phyloP scores from a whole-genome alignment of 2,888 invertebrate species.

The Pristionchus arcanus region DNA sequence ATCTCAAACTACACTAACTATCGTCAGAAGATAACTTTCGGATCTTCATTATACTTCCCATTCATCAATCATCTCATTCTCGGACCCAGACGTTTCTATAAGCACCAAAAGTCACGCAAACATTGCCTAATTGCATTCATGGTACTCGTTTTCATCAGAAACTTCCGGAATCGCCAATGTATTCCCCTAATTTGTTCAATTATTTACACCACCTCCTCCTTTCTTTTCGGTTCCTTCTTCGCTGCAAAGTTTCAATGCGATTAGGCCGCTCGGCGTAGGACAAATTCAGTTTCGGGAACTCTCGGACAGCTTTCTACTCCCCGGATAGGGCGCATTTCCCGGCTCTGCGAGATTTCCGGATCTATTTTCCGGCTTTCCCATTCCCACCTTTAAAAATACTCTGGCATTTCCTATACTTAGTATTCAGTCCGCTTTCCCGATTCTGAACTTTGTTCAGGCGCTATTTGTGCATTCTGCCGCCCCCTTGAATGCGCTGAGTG shows the following conservation, averaged over 20 bases:
- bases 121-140: neutral
- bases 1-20: too few species aligned
- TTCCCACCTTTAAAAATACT: too few species aligned
- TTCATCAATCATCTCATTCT: too few species aligned
- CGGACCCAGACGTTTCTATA: neutral
- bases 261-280: neutral
- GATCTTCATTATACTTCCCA: too few species aligned
- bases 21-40: too few species aligned
- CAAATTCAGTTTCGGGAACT: neutral
- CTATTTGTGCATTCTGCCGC: too few species aligned
- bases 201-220: slow-evolving; percentile 1
- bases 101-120: neutral
- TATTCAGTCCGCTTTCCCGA: too few species aligned
- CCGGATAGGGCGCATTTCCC: neutral
- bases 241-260: neutral
- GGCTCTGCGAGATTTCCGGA: neutral
- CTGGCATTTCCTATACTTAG: too few species aligned
- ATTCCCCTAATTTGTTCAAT: neutral
- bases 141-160: neutral
- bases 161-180: slow-evolving; percentile 7
- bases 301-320: neutral
- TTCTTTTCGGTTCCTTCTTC: neutral
- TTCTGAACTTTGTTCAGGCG: too few species aligned
- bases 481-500: too few species aligned
- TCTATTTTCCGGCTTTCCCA: too few species aligned